phyloP scores from a whole-genome alignment of 2,797 vertebrate species.

The Trichosurus vulpecula region DNA sequence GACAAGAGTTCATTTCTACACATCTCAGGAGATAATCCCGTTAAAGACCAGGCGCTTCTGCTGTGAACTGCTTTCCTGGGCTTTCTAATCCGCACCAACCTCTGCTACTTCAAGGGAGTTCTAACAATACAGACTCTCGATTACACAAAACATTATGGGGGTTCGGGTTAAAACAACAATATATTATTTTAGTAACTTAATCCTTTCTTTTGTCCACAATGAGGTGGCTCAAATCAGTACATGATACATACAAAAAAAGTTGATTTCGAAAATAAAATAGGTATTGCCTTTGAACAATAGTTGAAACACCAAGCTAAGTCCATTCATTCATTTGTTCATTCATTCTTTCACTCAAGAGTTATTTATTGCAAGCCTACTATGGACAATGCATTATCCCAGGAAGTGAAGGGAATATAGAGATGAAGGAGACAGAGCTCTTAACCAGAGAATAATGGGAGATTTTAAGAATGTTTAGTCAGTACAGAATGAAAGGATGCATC shows the following conservation, averaged over 20 bases:
- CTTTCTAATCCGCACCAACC: slow-evolving; percentile 80
- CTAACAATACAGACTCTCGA: slow-evolving; percentile 79
- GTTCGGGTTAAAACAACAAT: slow-evolving; percentile 83
- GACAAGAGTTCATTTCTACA: slow-evolving; percentile 83
- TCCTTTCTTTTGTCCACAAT: slow-evolving; percentile 78
- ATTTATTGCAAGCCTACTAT: slow-evolving; percentile 60
- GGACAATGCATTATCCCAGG: background rate
- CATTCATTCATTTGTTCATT: background rate
- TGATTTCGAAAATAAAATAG: slow-evolving; percentile 68
- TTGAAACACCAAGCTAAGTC: slow-evolving; percentile 62
- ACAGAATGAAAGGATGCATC: slow-evolving; percentile 58
- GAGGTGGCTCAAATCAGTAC: slow-evolving; percentile 75
- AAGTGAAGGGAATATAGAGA: background rate
- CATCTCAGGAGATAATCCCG: slow-evolving; percentile 84
- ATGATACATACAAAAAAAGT: slow-evolving; percentile 69
- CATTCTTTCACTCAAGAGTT: background rate
- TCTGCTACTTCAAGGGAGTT: slow-evolving; percentile 79
- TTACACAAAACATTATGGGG: slow-evolving; percentile 82
- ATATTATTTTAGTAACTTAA: slow-evolving; percentile 78
- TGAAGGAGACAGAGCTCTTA: background rate
- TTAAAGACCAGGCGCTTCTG: slow-evolving; percentile 80
- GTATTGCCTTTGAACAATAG: slow-evolving; percentile 68
- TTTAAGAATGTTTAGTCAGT: slow-evolving; percentile 55
- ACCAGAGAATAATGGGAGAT: slow-evolving; percentile 60
- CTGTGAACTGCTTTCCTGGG: slow-evolving; percentile 78